Percentiles rank a stretch among this genome's conserved stretches.
Evolutionary conservation across 2,888 invertebrate genomes (phyloP).

Genomic region (Pterobdella sp.): DNA sequence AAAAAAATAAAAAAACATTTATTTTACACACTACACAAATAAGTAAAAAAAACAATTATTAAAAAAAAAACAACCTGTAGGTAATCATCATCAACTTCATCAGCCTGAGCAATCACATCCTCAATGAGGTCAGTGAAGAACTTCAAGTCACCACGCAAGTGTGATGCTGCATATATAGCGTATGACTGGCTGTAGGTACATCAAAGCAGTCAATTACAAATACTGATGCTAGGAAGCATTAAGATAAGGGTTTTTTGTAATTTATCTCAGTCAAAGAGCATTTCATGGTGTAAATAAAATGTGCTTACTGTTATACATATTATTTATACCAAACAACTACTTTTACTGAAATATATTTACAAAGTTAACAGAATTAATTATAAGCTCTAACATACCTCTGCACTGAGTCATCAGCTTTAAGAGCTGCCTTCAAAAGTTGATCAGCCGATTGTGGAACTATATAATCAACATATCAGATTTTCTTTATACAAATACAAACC

Average conservation of each 20-base stretch:
- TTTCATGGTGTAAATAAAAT: background rate
- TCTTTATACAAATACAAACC: background rate
- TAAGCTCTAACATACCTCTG: slow-evolving; percentile 34
- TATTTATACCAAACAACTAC: too few species aligned
- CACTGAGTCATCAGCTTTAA: slow-evolving; percentile 62
- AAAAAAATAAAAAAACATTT: background rate
- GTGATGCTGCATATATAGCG: slow-evolving; percentile 72
- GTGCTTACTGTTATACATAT: too few species aligned
- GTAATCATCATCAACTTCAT: slow-evolving; percentile 80
- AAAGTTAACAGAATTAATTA: too few species aligned
- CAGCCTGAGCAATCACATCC: slow-evolving; percentile 86
- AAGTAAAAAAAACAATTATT: background rate
- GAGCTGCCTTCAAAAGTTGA: slow-evolving; percentile 63
- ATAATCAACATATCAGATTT: too few species aligned
- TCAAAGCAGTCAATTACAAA: background rate
- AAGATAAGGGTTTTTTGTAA: background rate
- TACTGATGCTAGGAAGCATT: background rate
- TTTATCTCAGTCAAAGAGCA: too few species aligned
- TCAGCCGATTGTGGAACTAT: slow-evolving; percentile 59
- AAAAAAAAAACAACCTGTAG: slow-evolving; percentile 49
- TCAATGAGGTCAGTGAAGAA: slow-evolving; percentile 67
- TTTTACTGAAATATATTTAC: too few species aligned
- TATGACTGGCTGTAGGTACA: slow-evolving; percentile 66
- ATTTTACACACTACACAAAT: background rate
- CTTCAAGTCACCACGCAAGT: slow-evolving; percentile 58